Evolutionary conservation across 1,140 invertebrate species (phyloP).

Genomic region (Melanaphis sacchari): DNA sequence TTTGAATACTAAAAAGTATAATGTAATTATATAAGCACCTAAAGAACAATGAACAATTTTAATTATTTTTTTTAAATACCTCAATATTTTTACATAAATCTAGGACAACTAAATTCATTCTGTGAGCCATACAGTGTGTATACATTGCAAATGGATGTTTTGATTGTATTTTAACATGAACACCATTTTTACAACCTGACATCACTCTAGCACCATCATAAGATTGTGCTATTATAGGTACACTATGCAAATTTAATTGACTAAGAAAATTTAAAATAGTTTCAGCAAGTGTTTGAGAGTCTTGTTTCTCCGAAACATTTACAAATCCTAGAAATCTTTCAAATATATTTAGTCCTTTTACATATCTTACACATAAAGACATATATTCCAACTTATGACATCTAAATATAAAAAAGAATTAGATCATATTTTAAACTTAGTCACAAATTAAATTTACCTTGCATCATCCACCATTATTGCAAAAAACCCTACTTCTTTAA

Average conservation of each 20-base stretch:
- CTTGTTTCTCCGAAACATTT: neutral
- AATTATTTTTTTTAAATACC: too few relatives aligned
- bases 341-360: neutral
- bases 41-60: too few relatives aligned
- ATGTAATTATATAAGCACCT: too few relatives aligned
- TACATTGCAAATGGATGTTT: too few relatives aligned
- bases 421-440: too few relatives aligned
- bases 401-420: constrained; percentile 30
- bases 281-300: neutral
- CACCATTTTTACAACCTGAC: neutral
- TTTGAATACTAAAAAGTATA: too few relatives aligned
- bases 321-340: neutral
- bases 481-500: too few relatives aligned
- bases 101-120: too few relatives aligned
- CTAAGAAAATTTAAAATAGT: neutral
- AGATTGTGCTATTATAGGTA: neutral
- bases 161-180: neutral
- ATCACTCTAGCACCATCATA: neutral
- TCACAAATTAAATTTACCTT: too few relatives aligned
- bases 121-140: too few relatives aligned
- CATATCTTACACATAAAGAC: constrained; percentile 20
- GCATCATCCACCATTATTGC: too few relatives aligned
- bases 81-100: too few relatives aligned
- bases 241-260: neutral
- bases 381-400: constrained; percentile 5